Percentiles rank a stretch among this genome's conserved stretches.
These are phyloP conservation scores for Aegotheles bennettii DNA, from an alignment of 2,113 vertebrate genomes.

Conservation along the genomic window DNA sequence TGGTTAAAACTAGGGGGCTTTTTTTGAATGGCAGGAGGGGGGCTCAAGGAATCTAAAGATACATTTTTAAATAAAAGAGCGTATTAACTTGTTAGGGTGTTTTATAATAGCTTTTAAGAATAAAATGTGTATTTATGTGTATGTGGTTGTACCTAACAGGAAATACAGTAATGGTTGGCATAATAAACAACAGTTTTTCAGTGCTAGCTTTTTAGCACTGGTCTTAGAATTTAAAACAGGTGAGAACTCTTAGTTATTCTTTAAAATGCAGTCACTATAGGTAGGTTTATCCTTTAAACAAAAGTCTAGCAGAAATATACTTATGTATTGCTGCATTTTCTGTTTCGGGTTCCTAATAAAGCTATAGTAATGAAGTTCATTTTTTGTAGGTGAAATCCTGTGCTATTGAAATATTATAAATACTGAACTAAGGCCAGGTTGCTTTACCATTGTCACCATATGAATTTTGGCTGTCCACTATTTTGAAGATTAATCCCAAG, in stretches of 20 bases:
- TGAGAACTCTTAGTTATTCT: neutral
- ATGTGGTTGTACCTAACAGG: neutral
- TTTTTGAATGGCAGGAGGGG: neutral
- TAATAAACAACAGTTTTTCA: constrained; percentile 3
- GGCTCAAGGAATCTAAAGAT: neutral
- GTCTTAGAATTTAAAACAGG: neutral
- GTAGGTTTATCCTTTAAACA: neutral
- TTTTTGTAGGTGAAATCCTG: neutral
- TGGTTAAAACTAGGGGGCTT: neutral
- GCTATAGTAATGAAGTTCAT: neutral
- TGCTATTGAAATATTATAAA: neutral
- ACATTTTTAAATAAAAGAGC: neutral
- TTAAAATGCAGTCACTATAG: neutral
- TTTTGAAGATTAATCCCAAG: neutral
- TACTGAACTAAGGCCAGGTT: neutral
- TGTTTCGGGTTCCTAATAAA: neutral
- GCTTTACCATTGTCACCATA: neutral
- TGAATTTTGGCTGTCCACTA: neutral
- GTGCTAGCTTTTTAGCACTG: neutral
- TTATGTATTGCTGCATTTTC: neutral
- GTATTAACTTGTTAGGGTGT: neutral
- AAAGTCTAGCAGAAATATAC: neutral
- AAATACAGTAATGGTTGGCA: neutral
- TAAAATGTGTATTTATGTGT: neutral
- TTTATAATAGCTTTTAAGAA: neutral